Percentiles rank a stretch among this genome's conserved stretches.
phyloP scores from a whole-genome alignment of 1,140 invertebrate genomes.

The Leptinotarsa texana region DNA sequence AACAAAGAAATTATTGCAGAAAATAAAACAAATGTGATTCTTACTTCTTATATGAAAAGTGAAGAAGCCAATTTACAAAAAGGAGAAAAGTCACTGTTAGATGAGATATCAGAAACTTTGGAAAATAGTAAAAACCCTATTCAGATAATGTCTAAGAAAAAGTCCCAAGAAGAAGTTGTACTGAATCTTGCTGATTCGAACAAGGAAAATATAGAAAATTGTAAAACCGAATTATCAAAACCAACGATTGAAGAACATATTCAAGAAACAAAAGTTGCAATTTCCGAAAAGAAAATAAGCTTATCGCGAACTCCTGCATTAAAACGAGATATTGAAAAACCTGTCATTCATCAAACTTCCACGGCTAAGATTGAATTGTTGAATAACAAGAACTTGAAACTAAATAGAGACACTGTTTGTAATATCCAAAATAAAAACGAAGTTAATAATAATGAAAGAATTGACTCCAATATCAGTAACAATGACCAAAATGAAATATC shows the following conservation, averaged over 20 bases:
- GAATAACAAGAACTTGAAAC: constrained; percentile 47
- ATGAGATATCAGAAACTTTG: constrained; percentile 71
- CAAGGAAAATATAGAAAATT: constrained; percentile 53
- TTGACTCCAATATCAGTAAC: constrained; percentile 18
- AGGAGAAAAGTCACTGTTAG: constrained; percentile 68
- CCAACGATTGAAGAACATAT: constrained; percentile 28
- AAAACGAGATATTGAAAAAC: constrained; percentile 50
- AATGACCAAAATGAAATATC: constrained; percentile 27
- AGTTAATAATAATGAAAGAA: constrained; percentile 32
- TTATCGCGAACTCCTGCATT: constrained; percentile 48
- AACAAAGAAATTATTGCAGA: constrained; percentile 56
- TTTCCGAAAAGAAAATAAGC: constrained; percentile 44
- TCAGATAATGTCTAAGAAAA: constrained; percentile 46
- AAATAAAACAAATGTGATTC: constrained; percentile 60
- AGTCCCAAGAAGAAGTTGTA: constrained; percentile 44
- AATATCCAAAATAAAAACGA: constrained; percentile 22
- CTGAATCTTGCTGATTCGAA: constrained; percentile 43
- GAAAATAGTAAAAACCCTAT: constrained; percentile 57
- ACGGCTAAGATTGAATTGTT: constrained; percentile 49
- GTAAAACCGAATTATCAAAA: constrained; percentile 28
- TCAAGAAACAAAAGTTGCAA: constrained; percentile 30
- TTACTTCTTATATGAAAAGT: constrained; percentile 61
- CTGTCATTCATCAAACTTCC: constrained; percentile 48
- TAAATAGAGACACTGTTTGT: constrained; percentile 30
- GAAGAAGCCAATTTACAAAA: constrained; percentile 47